A percentile compares a stretch with the other conserved stretches of the same genome.
Evolutionary conservation across 2,113 vertebrate species (phyloP).

Genomic region (Pterocles orientalis): DNA sequence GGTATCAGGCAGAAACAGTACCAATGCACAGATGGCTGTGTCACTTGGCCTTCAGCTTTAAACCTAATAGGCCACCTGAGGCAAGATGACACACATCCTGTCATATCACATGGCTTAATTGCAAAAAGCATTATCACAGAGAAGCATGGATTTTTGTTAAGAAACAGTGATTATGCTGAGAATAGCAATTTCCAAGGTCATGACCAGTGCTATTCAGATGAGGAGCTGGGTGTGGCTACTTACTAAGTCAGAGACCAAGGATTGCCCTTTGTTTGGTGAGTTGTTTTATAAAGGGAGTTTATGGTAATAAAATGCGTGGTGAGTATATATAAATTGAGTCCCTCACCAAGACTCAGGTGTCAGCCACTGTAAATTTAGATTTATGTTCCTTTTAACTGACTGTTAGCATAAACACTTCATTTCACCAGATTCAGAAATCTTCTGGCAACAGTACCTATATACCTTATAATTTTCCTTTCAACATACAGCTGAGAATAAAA

Average conservation of each 20-base stretch:
- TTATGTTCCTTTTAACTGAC: slow-evolving; percentile 1
- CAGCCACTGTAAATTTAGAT: slow-evolving; percentile 37
- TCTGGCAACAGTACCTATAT: not conserved
- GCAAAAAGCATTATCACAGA: not conserved
- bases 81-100: not conserved
- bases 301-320: not conserved
- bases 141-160: not conserved
- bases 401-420: slow-evolving; percentile 1
- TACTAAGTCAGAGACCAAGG: not conserved
- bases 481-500: not conserved
- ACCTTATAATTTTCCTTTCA: not conserved
- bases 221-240: not conserved
- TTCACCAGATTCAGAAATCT: not conserved
- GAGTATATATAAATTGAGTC: not conserved
- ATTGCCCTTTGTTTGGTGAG: not conserved
- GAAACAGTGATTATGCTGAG: not conserved
- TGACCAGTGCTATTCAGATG: not conserved
- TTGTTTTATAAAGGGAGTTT: not conserved
- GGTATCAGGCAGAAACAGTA: not conserved
- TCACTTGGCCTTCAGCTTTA: slow-evolving; percentile 26
- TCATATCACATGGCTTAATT: not conserved
- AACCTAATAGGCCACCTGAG: slow-evolving; percentile 7
- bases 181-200: not conserved
- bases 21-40: slow-evolving; percentile 4
- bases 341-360: not conserved